phyloP scores from a whole-genome alignment of 2,888 invertebrate genomes.

The Salpingus planirostris region DNA sequence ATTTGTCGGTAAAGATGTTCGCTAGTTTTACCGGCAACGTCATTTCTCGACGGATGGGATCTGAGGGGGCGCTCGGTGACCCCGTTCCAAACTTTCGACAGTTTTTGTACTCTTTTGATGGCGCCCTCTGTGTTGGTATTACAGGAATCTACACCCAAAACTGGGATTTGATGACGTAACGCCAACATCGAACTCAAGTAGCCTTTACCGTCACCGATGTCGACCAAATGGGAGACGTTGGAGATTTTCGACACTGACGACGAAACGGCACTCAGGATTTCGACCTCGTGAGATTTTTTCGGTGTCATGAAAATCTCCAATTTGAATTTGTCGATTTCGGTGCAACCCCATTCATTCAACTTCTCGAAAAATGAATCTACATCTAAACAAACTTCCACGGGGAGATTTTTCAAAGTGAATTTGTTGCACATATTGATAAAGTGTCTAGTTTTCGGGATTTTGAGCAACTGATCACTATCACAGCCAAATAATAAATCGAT shows the following conservation, averaged over 20 bases:
- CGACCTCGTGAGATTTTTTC: constrained; percentile 77
- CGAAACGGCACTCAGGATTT: constrained; percentile 53
- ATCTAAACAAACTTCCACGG: constrained; percentile 40
- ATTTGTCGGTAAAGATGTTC: constrained; percentile 50
- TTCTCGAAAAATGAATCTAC: constrained; percentile 38
- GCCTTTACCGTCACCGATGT: constrained; percentile 86
- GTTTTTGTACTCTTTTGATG: constrained; percentile 45
- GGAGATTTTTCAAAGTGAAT: constrained; percentile 29
- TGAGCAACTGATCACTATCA: constrained; percentile 20
- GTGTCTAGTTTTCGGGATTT: too few species aligned
- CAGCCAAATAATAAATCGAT: constrained; percentile 46
- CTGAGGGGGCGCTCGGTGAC: constrained; percentile 21
- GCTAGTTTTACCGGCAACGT: constrained; percentile 17
- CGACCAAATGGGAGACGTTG: constrained; percentile 52
- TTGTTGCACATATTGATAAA: constrained; percentile 27
- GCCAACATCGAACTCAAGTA: constrained; percentile 70
- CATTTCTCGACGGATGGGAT: constrained; percentile 15
- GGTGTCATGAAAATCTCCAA: constrained; percentile 65
- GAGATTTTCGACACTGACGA: constrained; percentile 43
- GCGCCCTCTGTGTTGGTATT: constrained; percentile 59
- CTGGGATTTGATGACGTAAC: constrained; percentile 59
- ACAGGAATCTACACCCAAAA: constrained; percentile 76
- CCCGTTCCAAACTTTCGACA: constrained; percentile 39
- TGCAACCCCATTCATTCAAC: constrained; percentile 37
- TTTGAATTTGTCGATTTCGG: constrained; percentile 32